Evolutionary conservation across 2,888 invertebrate genomes (phyloP).

Genomic region (Escarpia spicata): DNA sequence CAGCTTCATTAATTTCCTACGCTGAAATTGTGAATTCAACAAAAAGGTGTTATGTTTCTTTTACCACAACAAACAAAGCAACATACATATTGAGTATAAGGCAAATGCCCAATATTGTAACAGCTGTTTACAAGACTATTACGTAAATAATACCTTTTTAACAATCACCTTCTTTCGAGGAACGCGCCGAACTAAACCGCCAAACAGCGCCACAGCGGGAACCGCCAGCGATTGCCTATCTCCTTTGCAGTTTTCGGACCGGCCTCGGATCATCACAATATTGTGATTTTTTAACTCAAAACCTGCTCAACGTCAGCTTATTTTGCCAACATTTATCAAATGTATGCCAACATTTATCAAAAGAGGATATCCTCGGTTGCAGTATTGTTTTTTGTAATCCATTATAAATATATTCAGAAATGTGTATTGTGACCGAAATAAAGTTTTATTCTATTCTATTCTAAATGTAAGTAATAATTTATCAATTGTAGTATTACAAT

Average conservation of each 20-base stretch:
- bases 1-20: not conserved
- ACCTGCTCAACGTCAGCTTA: not conserved
- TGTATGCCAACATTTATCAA: not conserved
- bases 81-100: not conserved
- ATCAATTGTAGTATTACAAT: too few relatives aligned
- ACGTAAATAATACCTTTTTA: not conserved
- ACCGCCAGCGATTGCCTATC: not conserved
- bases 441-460: too few relatives aligned
- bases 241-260: not conserved
- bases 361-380: too few relatives aligned
- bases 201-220: not conserved
- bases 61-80: not conserved
- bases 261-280: not conserved
- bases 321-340: not conserved
- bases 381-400: too few relatives aligned
- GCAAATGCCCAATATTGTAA: not conserved
- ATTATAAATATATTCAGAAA: too few relatives aligned
- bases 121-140: not conserved
- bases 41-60: not conserved
- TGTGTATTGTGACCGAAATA: too few relatives aligned
- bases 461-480: too few relatives aligned
- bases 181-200: not conserved
- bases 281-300: not conserved
- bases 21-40: not conserved
- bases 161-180: not conserved